Base-by-base conservation (phyloP, 2,797 vertebrate species). In the Falco concolor region DNA sequence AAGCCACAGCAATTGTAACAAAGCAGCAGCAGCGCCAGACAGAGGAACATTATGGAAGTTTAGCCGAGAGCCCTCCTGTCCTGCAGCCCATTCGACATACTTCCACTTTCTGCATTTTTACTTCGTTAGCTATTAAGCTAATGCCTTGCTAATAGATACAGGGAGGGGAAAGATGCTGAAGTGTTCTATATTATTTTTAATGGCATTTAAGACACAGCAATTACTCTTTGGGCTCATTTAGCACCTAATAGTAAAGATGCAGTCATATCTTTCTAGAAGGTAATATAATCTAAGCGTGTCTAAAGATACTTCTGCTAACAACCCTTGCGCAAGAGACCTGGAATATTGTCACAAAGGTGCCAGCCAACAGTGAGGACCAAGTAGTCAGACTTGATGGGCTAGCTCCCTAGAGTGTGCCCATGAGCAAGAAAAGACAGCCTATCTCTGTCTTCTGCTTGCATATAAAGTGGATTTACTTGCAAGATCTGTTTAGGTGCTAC, bases 171-270 rank as follows among this genome's bases (percentile, higher is more conserved):
- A 88, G 57, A 90, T 53, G 73, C 24, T 65, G 38, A 93, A 93
- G 11, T 67, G 9, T 61, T 87, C 72, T 68, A 25, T 84, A 87
- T 95, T 83, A 80, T 95, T 95, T 95, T 89, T 89, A 64, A 95
- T 52, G 32, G 38, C 19, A 83, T 87, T 87, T 86, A 90, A 91
- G 80, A 79, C 53, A 74, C 10, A 7, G 14, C 42, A 52, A 45
- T 76, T 94, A 68, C 73, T 95, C 77, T 24, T 8, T 74, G 93
- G 92, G 92, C 30, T 94, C 84, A 90, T 89, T 97, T 95, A 95
- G 74, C 52, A 76, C 77, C 49, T 64, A 91, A 86, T 42, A 91
- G 12, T 88, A 69, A 54, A 86, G 40, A 44, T 5, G 4, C 13
- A 25, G 65, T 88, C 0, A 2, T 52, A 40, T 80, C 79, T 65